Conservation (phyloP, 2,797 vertebrate genomes). For the Ibycter americanus region DNA sequence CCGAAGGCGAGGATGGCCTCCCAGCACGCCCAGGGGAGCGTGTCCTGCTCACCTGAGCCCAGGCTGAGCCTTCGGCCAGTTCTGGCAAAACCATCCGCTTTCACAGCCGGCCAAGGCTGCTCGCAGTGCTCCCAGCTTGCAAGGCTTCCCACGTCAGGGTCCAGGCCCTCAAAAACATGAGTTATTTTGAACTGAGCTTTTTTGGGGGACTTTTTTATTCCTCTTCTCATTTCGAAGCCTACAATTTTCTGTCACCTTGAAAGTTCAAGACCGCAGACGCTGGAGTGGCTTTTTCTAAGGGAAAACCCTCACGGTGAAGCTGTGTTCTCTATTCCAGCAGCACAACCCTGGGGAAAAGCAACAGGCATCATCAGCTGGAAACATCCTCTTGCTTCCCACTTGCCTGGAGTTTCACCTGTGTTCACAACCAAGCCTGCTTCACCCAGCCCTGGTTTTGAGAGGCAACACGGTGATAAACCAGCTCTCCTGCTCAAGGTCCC, state of each 20-base stretch:
- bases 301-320: neutral
- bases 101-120: neutral
- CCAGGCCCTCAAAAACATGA: neutral
- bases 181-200: neutral
- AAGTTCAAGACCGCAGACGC: neutral
- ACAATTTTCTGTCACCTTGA: neutral
- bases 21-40: neutral
- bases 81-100: neutral
- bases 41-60: neutral
- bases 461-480: accelerated
- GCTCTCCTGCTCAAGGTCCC: neutral
- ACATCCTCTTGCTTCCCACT: accelerated
- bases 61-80: neutral
- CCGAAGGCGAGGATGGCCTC: neutral
- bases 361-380: neutral
- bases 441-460: neutral
- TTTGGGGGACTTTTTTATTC: neutral
- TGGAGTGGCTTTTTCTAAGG: neutral
- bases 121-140: neutral
- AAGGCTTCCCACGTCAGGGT: neutral
- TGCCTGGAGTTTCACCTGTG: neutral
- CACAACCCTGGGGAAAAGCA: neutral
- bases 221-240: neutral
- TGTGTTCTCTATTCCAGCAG: neutral
- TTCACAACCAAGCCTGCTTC: neutral